Conservation (phyloP, 1,140 invertebrate species). For the Periplaneta americana region DNA sequence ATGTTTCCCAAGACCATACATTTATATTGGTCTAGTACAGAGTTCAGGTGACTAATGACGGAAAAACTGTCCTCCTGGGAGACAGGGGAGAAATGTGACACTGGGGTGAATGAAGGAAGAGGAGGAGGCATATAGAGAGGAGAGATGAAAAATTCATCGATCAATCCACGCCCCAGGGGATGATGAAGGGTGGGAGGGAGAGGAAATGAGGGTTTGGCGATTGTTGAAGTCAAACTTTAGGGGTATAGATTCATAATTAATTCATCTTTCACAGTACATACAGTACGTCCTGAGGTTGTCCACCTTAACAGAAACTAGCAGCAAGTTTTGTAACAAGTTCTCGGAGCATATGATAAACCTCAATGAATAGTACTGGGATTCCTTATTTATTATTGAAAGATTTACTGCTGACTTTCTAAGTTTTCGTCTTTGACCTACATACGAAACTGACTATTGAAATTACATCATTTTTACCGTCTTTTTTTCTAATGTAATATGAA, state of each 20-base stretch:
- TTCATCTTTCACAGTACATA: neutral
- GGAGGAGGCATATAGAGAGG: no score
- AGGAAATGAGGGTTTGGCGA: neutral
- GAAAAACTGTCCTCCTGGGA: neutral
- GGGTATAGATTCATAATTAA: neutral
- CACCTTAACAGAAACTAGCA: neutral
- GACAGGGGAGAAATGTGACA: neutral
- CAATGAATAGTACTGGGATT: neutral
- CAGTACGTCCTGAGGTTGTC: neutral
- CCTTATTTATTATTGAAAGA: neutral
- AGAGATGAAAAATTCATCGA: neutral
- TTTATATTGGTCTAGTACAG: neutral
- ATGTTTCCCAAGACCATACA: no score
- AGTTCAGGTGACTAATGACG: neutral
- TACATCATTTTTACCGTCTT: no score
- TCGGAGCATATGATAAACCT: neutral
- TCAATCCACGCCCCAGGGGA: neutral
- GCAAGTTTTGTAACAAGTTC: neutral
- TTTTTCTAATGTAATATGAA: no score
- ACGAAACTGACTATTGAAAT: neutral
- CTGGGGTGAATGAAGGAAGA: neutral
- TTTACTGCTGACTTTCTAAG: neutral
- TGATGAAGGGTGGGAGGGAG: neutral
- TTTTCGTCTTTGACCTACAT: neutral
- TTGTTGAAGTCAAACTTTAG: neutral